These are phyloP conservation scores for Zaprionus lachaisei DNA, from an alignment of 1,140 invertebrate species.

Conservation along the genomic window DNA sequence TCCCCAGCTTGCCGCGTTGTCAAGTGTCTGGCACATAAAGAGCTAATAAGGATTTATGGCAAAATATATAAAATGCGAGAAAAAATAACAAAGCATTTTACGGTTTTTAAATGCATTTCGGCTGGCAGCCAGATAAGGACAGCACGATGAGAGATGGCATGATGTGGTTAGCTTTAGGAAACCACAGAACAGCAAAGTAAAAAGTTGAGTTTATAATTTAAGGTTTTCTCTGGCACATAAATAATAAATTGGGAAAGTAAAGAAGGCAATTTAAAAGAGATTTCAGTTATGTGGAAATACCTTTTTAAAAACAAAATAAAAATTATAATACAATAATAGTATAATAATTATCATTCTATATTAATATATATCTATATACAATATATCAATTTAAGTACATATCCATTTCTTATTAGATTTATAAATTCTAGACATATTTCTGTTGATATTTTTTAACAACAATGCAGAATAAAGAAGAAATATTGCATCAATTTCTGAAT, in stretches of 20 bases:
- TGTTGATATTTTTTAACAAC: too few species aligned
- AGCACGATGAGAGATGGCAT: neutral
- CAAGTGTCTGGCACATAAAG: conserved; percentile 19
- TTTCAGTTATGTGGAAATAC: too few species aligned
- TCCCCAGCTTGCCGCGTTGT: neutral
- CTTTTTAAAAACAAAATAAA: too few species aligned
- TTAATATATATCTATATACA: too few species aligned
- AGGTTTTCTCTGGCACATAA: neutral
- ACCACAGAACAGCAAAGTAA: neutral
- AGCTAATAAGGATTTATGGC: conserved; percentile 30
- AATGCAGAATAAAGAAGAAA: too few species aligned
- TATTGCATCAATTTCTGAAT: too few species aligned
- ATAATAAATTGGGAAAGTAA: neutral
- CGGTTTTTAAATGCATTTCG: conserved; percentile 3
- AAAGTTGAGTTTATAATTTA: neutral
- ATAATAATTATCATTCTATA: too few species aligned
- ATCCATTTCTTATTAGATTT: too few species aligned
- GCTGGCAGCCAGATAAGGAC: neutral
- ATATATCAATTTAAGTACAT: too few species aligned
- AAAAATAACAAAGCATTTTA: conserved; percentile 15
- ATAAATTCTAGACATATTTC: too few species aligned
- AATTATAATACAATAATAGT: too few species aligned
- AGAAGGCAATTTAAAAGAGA: neutral
- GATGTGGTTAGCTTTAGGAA: neutral
- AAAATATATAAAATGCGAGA: conserved; percentile 3